Percentiles rank a stretch among this genome's conserved stretches.
Conservation (phyloP, 1,140 invertebrate species). For the Drosophila rhopaloa region DNA sequence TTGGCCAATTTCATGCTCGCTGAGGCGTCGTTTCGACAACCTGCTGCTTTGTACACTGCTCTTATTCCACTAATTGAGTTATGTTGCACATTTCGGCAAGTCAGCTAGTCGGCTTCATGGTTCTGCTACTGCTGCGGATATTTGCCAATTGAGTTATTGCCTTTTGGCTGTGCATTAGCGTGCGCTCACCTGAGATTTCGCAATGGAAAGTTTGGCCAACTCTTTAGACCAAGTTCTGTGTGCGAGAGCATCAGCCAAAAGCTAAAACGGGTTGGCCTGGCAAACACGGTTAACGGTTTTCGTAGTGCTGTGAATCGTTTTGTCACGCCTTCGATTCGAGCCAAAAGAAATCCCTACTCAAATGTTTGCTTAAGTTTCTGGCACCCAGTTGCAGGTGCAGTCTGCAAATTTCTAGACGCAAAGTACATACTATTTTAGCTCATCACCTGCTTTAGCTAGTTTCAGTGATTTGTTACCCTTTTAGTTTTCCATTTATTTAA, state of each 20-base stretch:
- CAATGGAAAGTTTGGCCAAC: constrained; percentile 47
- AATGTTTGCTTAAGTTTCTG: constrained; percentile 26
- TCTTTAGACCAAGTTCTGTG: constrained; percentile 44
- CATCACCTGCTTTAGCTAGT: constrained; percentile 15
- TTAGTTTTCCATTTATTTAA: constrained; percentile 19
- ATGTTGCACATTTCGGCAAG: constrained; percentile 68
- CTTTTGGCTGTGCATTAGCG: constrained; percentile 40
- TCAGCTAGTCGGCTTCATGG: constrained; percentile 62
- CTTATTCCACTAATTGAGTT: constrained; percentile 72
- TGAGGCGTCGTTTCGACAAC: constrained; percentile 53
- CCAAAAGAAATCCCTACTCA: constrained; percentile 18
- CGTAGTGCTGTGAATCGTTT: constrained; percentile 28
- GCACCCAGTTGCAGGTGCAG: constrained; percentile 10
- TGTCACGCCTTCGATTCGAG: constrained; percentile 27
- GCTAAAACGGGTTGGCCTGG: constrained; percentile 40
- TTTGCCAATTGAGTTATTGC: constrained; percentile 70
- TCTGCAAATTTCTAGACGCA: constrained; percentile 5
- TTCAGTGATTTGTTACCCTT: constrained; percentile 29
- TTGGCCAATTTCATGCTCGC: constrained; percentile 55
- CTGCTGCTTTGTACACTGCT: constrained; percentile 37
- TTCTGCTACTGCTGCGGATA: constrained; percentile 64
- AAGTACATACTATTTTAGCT: constrained; percentile 14
- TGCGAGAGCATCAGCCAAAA: not conserved
- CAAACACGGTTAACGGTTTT: constrained; percentile 35
- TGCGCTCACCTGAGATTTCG: constrained; percentile 25